Base-by-base conservation (phyloP, 2,888 invertebrate genomes). In the Machimus rusticus region DNA sequence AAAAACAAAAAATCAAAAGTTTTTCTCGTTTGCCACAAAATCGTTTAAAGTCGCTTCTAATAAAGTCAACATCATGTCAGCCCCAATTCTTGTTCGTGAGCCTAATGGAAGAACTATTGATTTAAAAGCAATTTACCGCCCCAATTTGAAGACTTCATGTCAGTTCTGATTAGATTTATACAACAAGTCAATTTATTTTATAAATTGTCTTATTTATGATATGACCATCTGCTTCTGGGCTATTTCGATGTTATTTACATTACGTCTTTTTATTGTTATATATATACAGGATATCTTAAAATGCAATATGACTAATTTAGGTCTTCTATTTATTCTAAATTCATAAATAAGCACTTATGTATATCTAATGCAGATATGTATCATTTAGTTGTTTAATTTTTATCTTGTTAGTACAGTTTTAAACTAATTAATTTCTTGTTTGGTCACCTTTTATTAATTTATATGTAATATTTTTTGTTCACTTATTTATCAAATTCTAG, bases 91-190 rank as follows among this genome's bases (percentile, higher is more conserved):
- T 81, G 81, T 76, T 81, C 81, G 81, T 81, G 81, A 51, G 46
- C 51, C 51, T 81, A 81, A 81, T 81, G 81, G 81, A 23, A 81
- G 55, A 28, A 31, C 23, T 81, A 81, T 81, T 81, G 55, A 81
- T 81, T 81, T 81, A 81, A 55, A 81, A 81, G 81, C 81, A 51
- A 81, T 81, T 81, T 81, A 31, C 81, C 28, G 12, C 19, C 46
- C 12, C 55, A 81, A 81, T 81, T 81, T 81, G 81, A 55, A 19
- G 28, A 81, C 31, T 81, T 81, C 81, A 81, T 81, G 81, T 81
- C 81, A 46, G 46, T 31, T 28, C 55, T 81, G 81, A 81, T 81
- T 81, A 81, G 51, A 81, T 81, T 81, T 81, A 81, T 81, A 55
- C 34, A 51, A 51, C 79, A 46, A 23, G 55, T 28, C 81, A 81